Evolutionary conservation across 2,113 vertebrate genomes (phyloP).

Genomic region (Callipepla californica): DNA sequence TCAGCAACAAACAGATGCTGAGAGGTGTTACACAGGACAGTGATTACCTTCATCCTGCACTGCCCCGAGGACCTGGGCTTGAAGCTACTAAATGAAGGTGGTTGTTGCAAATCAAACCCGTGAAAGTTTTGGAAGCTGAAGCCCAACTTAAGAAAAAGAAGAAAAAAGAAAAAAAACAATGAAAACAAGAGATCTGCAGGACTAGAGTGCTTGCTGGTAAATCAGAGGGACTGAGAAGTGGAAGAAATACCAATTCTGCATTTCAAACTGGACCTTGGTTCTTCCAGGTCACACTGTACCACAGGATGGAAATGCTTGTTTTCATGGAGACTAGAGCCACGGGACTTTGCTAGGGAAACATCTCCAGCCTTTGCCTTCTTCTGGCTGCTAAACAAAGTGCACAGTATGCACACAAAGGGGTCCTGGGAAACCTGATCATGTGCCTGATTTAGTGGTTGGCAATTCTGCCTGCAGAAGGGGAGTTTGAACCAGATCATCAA

Average conservation of each 20-base stretch:
- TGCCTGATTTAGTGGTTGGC: too few species aligned
- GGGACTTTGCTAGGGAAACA: neutral
- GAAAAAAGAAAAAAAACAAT: too few species aligned
- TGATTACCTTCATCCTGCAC: neutral
- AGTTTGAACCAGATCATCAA: too few species aligned
- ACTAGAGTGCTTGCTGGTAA: neutral
- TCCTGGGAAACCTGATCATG: too few species aligned
- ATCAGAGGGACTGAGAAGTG: neutral
- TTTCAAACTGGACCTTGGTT: neutral
- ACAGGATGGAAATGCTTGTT: rapidly evolving
- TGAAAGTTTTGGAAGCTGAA: neutral
- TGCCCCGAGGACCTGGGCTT: neutral
- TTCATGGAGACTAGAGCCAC: neutral
- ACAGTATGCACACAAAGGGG: neutral
- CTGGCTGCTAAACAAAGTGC: neutral
- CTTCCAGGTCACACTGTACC: rapidly evolving
- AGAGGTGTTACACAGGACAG: too few species aligned
- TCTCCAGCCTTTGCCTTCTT: neutral
- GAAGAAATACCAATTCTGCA: neutral
- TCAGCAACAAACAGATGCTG: neutral
- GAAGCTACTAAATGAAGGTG: neutral
- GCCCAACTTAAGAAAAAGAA: neutral
- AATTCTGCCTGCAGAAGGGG: too few species aligned
- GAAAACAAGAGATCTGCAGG: neutral
- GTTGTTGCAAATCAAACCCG: neutral